Percentiles rank a stretch among this genome's conserved stretches.
phyloP scores from a whole-genome alignment of 1,140 invertebrate species.

The Ruditapes philippinarum region DNA sequence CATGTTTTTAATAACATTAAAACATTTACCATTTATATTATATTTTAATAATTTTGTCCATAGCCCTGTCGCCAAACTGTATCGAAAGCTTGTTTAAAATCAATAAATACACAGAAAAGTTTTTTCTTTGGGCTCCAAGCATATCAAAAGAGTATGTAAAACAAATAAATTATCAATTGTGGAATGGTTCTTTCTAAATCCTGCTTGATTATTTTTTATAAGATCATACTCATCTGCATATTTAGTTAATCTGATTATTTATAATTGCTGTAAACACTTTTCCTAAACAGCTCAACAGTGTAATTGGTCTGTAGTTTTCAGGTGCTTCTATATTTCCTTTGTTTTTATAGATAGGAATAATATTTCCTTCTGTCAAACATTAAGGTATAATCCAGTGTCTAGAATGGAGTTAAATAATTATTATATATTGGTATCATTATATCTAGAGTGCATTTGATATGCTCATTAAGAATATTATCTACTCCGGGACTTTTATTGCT shows the following conservation, averaged over 20 bases:
- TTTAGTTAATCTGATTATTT: neutral
- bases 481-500: slow-evolving; percentile 37
- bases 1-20: too few relatives aligned
- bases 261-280: neutral
- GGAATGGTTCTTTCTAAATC: neutral
- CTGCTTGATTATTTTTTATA: neutral
- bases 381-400: neutral
- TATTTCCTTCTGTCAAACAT: neutral
- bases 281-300: neutral
- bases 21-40: too few relatives aligned
- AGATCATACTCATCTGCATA: neutral
- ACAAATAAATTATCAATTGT: slow-evolving; percentile 2
- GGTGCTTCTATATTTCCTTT: neutral
- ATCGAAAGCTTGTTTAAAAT: neutral
- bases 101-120: neutral
- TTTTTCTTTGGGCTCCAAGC: neutral
- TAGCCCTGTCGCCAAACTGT: neutral
- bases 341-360: neutral
- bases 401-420: neutral
- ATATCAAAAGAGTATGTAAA: neutral
- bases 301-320: neutral
- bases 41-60: too few relatives aligned
- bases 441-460: slow-evolving; percentile 41
- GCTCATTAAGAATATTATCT: slow-evolving; percentile 50
- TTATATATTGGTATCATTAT: slow-evolving; percentile 51